These are phyloP conservation scores for Byasa hedistus DNA, from an alignment of 2,888 invertebrate species.

Conservation along the genomic window DNA sequence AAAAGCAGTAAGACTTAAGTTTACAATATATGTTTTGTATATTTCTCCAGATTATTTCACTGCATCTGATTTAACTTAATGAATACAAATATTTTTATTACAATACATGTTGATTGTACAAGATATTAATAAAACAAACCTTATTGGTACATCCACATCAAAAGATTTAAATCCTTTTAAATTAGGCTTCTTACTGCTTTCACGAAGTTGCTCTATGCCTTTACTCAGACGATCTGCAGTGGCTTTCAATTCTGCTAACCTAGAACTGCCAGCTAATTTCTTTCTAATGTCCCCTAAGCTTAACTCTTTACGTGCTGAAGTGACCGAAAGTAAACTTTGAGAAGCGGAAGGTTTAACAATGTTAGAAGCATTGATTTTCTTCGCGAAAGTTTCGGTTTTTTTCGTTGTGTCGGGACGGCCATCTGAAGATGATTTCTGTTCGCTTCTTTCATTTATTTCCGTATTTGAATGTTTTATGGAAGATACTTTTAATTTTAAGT, in stretches of 20 bases:
- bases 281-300: slow-evolving; percentile 85
- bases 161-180: slow-evolving; percentile 86
- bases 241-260: slow-evolving; percentile 85
- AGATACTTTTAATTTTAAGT: slow-evolving; percentile 26
- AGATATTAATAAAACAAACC: slow-evolving; percentile 64
- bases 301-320: slow-evolving; percentile 79
- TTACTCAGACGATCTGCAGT: slow-evolving; percentile 83
- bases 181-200: slow-evolving; percentile 71
- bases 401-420: slow-evolving; percentile 15
- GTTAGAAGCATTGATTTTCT: slow-evolving; percentile 59
- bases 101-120: no score
- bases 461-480: slow-evolving; percentile 25
- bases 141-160: slow-evolving; percentile 86
- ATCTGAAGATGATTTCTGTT: slow-evolving; percentile 16
- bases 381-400: slow-evolving; percentile 48
- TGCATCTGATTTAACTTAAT: no score
- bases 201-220: slow-evolving; percentile 81
- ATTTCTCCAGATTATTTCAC: no score
- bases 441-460: slow-evolving; percentile 21
- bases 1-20: no score
- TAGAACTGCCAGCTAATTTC: slow-evolving; percentile 83
- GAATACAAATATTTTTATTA: no score
- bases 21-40: no score
- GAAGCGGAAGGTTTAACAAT: slow-evolving; percentile 39
- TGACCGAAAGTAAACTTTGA: slow-evolving; percentile 62